Percentiles rank a stretch among this genome's conserved stretches.
Evolutionary conservation across 2,888 invertebrate species (phyloP).

Genomic region (Sceliomorpha sp.): DNA sequence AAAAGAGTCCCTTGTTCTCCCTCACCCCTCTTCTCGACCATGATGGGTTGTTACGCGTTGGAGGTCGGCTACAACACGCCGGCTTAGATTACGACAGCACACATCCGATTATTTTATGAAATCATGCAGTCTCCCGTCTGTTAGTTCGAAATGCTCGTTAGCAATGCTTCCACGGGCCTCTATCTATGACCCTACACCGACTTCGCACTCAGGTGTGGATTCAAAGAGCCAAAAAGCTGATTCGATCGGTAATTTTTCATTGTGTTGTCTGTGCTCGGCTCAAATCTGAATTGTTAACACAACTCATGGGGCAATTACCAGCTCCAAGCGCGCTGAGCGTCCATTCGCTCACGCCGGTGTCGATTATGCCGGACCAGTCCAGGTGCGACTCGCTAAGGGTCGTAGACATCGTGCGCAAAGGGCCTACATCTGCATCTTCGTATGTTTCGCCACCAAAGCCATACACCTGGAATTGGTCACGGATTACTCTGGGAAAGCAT

Average conservation of each 20-base stretch:
- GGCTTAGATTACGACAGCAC: neutral
- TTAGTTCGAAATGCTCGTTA: neutral
- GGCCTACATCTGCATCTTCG: slow-evolving; percentile 23
- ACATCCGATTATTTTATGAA: neutral
- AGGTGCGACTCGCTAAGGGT: neutral
- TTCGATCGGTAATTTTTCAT: slow-evolving; percentile 10
- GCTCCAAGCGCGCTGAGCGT: neutral
- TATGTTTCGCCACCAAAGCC: slow-evolving; percentile 21
- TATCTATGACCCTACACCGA: neutral
- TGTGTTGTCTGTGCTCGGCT: slow-evolving; percentile 20
- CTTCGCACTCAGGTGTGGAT: slow-evolving; percentile 20
- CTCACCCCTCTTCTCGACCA: neutral
- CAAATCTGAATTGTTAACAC: neutral
- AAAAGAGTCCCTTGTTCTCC: neutral
- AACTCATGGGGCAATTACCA: slow-evolving; percentile 40
- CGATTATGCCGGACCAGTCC: slow-evolving; percentile 40
- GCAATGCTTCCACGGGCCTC: neutral
- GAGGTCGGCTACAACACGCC: neutral
- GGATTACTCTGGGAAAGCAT: slow-evolving; percentile 9
- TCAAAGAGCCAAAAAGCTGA: neutral
- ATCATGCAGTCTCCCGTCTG: neutral
- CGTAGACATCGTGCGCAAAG: slow-evolving; percentile 9
- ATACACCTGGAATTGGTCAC: slow-evolving; percentile 20
- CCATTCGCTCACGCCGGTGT: slow-evolving; percentile 20
- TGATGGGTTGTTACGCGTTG: neutral